Evolutionary conservation across 2,888 invertebrate species (phyloP).

Genomic region (Nebria brevicollis): DNA sequence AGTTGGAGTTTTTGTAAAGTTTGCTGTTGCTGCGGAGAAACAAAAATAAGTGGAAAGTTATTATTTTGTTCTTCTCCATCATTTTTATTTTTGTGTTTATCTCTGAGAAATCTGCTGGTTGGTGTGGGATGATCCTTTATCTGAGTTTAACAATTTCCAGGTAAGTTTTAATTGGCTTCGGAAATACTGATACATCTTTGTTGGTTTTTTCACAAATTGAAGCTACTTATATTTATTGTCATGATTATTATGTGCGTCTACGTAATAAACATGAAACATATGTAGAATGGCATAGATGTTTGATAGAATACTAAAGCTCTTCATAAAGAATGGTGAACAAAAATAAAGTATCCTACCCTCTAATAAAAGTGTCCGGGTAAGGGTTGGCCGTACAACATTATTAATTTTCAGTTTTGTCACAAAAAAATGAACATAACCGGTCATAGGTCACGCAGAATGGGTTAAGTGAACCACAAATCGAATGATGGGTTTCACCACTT

Average conservation of each 20-base stretch:
- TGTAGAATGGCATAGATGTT: no score
- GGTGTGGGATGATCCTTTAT: not conserved
- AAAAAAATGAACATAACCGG: not conserved
- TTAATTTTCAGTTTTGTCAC: not conserved
- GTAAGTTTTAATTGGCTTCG: not conserved
- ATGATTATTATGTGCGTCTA: no score
- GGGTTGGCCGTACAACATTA: not conserved
- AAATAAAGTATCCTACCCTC: not conserved
- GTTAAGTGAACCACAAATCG: not conserved
- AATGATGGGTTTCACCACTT: not conserved
- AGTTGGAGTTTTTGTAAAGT: not conserved
- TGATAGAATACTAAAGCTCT: no score
- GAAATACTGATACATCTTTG: no score
- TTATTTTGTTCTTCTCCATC: not conserved
- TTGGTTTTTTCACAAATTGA: no score
- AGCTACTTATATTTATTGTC: no score
- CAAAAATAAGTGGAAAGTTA: not conserved
- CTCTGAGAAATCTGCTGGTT: not conserved
- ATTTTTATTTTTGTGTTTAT: not conserved
- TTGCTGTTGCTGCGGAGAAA: not conserved
- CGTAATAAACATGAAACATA: no score
- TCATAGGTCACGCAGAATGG: not conserved
- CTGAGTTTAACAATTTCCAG: not conserved
- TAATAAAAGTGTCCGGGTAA: not conserved
- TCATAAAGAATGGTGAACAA: no score